Percentiles rank a stretch among this genome's conserved stretches.
phyloP scores from a whole-genome alignment of 2,797 vertebrate genomes.

The Sebastes umbrosus region DNA sequence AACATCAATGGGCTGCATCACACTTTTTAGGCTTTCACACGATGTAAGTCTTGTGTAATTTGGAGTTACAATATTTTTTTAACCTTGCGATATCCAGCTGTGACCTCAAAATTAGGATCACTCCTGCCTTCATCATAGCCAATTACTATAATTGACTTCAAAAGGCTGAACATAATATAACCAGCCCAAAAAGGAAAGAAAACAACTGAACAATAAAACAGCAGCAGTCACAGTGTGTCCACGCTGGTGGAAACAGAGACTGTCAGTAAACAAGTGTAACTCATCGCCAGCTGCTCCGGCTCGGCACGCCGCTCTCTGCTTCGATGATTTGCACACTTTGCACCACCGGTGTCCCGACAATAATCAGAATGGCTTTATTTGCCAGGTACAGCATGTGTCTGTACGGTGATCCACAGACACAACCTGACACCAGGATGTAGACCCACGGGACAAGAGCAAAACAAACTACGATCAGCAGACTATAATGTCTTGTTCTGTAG shows the following conservation, averaged over 20 bases:
- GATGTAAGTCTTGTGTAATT: background rate
- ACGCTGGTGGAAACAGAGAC: conserved; percentile 4
- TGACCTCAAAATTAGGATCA: background rate
- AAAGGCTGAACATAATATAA: background rate
- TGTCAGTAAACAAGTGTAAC: conserved; percentile 12
- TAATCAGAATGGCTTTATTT: background rate
- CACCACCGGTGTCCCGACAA: background rate
- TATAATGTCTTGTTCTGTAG: background rate
- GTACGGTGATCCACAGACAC: background rate
- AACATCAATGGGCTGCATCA: background rate
- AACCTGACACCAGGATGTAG: background rate
- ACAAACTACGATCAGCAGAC: background rate
- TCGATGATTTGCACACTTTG: background rate
- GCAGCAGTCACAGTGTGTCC: background rate
- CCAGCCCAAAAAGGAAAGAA: background rate
- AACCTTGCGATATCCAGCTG: background rate
- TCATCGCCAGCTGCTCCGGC: conserved; percentile 16
- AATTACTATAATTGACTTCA: background rate
- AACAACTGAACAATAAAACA: background rate
- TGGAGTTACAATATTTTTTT: background rate
- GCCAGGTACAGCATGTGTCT: background rate
- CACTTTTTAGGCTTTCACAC: background rate
- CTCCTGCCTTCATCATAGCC: background rate
- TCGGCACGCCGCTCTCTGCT: background rate
- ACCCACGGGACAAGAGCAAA: background rate